Evolutionary conservation across 1,140 invertebrate species (phyloP).

Genomic region (Chrysomallon squamiferum): DNA sequence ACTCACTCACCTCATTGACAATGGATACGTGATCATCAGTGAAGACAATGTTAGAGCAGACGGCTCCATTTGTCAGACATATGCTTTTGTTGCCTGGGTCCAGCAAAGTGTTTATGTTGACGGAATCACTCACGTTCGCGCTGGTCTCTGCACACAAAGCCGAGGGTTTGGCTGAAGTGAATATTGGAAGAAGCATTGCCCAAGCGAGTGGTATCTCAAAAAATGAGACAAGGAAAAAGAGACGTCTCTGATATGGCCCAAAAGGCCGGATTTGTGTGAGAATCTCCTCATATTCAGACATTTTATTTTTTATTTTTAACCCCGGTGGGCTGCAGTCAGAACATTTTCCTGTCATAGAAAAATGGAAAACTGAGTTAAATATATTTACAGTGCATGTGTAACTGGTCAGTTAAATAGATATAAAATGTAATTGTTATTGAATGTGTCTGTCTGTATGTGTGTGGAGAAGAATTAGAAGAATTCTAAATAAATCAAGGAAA

Average conservation of each 20-base stretch:
- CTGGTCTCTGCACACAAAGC: slow-evolving; percentile 20
- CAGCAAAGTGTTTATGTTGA: background rate
- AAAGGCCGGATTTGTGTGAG: slow-evolving; percentile 41
- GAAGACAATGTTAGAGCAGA: slow-evolving; percentile 18
- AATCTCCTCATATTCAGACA: slow-evolving; percentile 48
- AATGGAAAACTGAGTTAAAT: too few relatives aligned
- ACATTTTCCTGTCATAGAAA: too few relatives aligned
- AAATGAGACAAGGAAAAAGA: slow-evolving; percentile 50
- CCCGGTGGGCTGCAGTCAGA: too few relatives aligned
- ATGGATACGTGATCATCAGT: slow-evolving; percentile 32
- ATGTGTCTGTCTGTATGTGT: too few relatives aligned
- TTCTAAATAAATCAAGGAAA: too few relatives aligned
- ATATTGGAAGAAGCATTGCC: slow-evolving; percentile 53
- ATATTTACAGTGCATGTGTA: too few relatives aligned
- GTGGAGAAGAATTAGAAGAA: too few relatives aligned
- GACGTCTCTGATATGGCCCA: slow-evolving; percentile 44
- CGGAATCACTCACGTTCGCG: slow-evolving; percentile 7
- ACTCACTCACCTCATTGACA: slow-evolving; percentile 38
- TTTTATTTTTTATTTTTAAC: too few relatives aligned
- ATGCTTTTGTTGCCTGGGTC: background rate
- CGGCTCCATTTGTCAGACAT: slow-evolving; percentile 6
- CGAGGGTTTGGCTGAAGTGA: slow-evolving; percentile 31
- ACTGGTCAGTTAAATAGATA: too few relatives aligned
- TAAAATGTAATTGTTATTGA: too few relatives aligned
- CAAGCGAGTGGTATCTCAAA: slow-evolving; percentile 53